phyloP scores from a whole-genome alignment of 1,140 invertebrate genomes.

The Antheraea pernyi region DNA sequence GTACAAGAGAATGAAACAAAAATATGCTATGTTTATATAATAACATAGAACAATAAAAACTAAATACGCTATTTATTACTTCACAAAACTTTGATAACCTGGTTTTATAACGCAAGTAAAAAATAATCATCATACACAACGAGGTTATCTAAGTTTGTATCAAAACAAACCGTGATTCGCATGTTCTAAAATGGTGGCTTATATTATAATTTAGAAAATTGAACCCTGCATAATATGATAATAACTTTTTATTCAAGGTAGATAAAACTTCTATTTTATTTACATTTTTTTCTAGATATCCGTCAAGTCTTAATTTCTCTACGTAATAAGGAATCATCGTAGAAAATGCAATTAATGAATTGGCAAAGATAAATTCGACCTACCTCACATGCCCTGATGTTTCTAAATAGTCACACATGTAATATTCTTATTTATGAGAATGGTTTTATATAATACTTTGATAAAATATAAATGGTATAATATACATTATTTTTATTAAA shows the following conservation, averaged over 20 bases:
- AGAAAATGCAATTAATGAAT: conserved; percentile 26
- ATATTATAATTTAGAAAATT: not conserved
- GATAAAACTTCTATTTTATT: not conserved
- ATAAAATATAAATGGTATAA: no score
- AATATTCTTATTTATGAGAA: not conserved
- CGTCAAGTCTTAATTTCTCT: not conserved
- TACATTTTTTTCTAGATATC: not conserved
- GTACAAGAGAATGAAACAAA: not conserved
- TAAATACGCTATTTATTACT: not conserved
- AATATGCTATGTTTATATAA: not conserved
- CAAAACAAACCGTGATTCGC: not conserved
- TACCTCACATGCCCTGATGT: conserved; percentile 33
- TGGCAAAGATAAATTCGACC: conserved; percentile 31
- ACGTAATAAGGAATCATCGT: not conserved
- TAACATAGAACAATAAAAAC: not conserved
- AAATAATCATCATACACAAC: not conserved
- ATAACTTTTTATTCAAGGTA: not conserved
- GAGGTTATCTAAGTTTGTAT: not conserved
- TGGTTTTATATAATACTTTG: no score
- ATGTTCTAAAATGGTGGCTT: not conserved
- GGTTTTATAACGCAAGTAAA: not conserved
- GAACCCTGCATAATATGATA: not conserved
- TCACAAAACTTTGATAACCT: not conserved
- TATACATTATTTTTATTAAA: no score
- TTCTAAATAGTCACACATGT: conserved; percentile 26